Evolutionary conservation across 2,888 invertebrate species (phyloP).

Genomic region (Orgyia antiqua): DNA sequence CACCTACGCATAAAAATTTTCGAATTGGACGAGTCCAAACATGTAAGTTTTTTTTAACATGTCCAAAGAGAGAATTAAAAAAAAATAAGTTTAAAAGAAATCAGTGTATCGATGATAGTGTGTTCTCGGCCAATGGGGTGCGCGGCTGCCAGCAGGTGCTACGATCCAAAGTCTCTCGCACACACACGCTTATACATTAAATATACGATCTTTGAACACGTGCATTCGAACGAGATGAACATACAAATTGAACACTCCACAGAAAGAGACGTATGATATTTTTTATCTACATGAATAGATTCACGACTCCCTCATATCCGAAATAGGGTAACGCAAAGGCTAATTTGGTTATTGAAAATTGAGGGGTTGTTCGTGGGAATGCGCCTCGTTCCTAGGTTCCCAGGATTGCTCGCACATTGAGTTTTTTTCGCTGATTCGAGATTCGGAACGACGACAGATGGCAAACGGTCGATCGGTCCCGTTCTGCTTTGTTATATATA

Average conservation of each 20-base stretch:
- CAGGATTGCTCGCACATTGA: slow-evolving; percentile 79
- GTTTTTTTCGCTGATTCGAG: slow-evolving; percentile 71
- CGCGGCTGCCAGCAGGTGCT: slow-evolving; percentile 71
- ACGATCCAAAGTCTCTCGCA: slow-evolving; percentile 54
- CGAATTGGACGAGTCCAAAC: slow-evolving; percentile 69
- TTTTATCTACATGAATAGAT: slow-evolving; percentile 75
- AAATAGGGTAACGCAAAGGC: slow-evolving; percentile 79
- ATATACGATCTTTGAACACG: slow-evolving; percentile 75
- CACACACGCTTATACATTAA: slow-evolving; percentile 54
- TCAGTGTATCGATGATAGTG: slow-evolving; percentile 76
- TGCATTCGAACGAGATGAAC: slow-evolving; percentile 75
- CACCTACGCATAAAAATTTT: slow-evolving; percentile 72
- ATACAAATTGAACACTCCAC: slow-evolving; percentile 35
- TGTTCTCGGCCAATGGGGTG: slow-evolving; percentile 64
- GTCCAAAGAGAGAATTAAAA: slow-evolving; percentile 68
- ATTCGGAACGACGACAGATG: slow-evolving; percentile 77
- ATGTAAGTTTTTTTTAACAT: slow-evolving; percentile 68
- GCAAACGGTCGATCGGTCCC: slow-evolving; percentile 71
- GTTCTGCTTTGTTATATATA: slow-evolving; percentile 66
- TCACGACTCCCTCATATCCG: slow-evolving; percentile 77
- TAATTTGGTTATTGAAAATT: slow-evolving; percentile 80
- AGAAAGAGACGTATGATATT: slow-evolving; percentile 57
- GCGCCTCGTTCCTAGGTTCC: slow-evolving; percentile 80
- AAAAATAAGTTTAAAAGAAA: slow-evolving; percentile 74
- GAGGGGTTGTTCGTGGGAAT: slow-evolving; percentile 83